These are phyloP conservation scores for Onthophagus sagittarius DNA, from an alignment of 2,888 invertebrate genomes.

Conservation along the genomic window DNA sequence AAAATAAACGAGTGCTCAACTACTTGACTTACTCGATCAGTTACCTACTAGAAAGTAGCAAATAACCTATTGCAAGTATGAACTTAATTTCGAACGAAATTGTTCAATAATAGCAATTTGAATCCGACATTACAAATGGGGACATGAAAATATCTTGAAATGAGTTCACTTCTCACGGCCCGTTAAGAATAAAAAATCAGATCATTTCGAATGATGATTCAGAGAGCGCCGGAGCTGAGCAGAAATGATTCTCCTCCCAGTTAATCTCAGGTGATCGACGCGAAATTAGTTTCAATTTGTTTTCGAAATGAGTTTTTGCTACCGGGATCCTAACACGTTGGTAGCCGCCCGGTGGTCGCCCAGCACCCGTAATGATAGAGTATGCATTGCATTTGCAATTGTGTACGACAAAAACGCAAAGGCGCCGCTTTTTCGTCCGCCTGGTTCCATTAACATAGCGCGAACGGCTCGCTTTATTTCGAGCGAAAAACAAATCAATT, in stretches of 20 bases:
- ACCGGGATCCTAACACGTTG: neutral
- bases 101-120: neutral
- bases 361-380: constrained; percentile 9
- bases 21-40: too few species aligned
- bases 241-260: neutral
- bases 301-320: constrained; percentile 9
- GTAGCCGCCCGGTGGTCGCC: neutral
- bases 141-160: neutral
- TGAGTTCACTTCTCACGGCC: neutral
- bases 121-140: neutral
- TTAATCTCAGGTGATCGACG: neutral
- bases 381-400: constrained; percentile 13
- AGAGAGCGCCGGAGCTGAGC: neutral
- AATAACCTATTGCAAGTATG: neutral
- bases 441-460: constrained; percentile 10
- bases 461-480: constrained; percentile 2
- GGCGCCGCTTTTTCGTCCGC: neutral
- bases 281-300: constrained; percentile 12
- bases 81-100: neutral
- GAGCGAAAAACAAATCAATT: constrained; percentile 9
- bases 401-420: constrained; percentile 5
- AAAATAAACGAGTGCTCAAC: too few species aligned
- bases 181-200: neutral
- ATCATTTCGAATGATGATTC: neutral
- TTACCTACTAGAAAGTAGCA: too few species aligned